A percentile compares a stretch with the other conserved stretches of the same genome.
These are phyloP conservation scores for Chloropsis hardwickii DNA, from an alignment of 2,113 vertebrate species.

Conservation along the genomic window DNA sequence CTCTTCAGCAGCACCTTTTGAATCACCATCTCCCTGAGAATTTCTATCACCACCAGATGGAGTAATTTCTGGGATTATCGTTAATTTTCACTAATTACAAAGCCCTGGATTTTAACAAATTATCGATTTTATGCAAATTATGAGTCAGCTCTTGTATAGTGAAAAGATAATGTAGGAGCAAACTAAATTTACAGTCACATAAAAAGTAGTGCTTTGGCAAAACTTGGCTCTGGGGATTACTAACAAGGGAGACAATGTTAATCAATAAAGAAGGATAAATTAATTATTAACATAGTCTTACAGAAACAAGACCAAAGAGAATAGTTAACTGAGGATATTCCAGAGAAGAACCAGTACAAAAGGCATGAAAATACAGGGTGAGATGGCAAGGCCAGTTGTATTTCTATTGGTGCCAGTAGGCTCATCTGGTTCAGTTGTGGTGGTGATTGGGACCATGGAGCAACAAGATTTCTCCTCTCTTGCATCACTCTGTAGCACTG, in stretches of 20 bases:
- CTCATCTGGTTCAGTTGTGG: fast-evolving
- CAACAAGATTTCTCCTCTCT: background rate
- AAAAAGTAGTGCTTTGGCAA: background rate
- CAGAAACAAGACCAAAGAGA: background rate
- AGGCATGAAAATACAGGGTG: background rate
- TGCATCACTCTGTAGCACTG: background rate
- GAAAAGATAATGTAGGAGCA: background rate
- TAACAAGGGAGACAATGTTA: background rate
- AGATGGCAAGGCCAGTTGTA: background rate
- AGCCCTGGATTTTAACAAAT: background rate
- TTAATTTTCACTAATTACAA: background rate
- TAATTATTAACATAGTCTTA: background rate
- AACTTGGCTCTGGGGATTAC: background rate
- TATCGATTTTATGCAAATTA: background rate
- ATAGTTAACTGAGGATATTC: background rate
- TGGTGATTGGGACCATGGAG: fast-evolving
- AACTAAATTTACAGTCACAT: background rate
- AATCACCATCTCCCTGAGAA: background rate
- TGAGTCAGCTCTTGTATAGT: background rate
- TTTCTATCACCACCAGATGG: background rate
- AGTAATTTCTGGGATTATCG: background rate
- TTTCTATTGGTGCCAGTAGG: background rate
- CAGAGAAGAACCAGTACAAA: background rate
- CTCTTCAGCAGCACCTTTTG: background rate
- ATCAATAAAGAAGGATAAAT: background rate